These are phyloP conservation scores for Glaucomys volans DNA, from an alignment of 2,113 vertebrate genomes.

Conservation along the genomic window DNA sequence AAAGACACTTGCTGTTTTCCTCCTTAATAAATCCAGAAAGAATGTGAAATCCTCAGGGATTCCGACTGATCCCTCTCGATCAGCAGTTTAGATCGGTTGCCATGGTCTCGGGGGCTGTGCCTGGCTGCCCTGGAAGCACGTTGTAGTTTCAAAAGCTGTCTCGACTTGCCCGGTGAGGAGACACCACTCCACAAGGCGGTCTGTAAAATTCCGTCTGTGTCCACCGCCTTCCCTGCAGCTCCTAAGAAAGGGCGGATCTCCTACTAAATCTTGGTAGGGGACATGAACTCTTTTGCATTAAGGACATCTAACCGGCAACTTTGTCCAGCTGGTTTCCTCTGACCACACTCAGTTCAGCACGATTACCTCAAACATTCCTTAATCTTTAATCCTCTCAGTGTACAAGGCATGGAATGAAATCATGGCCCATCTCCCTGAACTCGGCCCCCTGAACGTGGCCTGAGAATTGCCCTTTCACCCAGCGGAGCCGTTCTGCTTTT, in stretches of 20 bases:
- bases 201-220: conserved; percentile 55
- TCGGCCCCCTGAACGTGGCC: not conserved
- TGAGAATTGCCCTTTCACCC: not conserved
- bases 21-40: not conserved
- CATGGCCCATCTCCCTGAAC: not conserved
- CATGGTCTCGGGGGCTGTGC: not conserved
- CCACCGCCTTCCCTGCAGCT: not conserved
- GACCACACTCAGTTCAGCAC: not conserved
- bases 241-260: not conserved
- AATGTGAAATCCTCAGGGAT: not conserved
- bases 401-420: not conserved
- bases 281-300: too few relatives aligned
- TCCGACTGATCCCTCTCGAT: not conserved
- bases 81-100: not conserved
- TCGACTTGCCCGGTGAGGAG: conserved; percentile 6
- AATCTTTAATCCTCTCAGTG: conserved; percentile 13
- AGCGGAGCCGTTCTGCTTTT: not conserved
- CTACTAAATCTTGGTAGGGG: not conserved
- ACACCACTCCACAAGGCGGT: not conserved
- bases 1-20: conserved; percentile 2
- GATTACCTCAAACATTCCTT: conserved; percentile 27
- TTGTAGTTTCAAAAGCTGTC: not conserved
- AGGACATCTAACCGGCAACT: not conserved
- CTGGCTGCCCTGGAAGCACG: not conserved
- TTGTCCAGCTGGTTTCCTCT: not conserved